Evolutionary conservation across 2,888 invertebrate genomes (phyloP).

Genomic region (Molorchus minor): DNA sequence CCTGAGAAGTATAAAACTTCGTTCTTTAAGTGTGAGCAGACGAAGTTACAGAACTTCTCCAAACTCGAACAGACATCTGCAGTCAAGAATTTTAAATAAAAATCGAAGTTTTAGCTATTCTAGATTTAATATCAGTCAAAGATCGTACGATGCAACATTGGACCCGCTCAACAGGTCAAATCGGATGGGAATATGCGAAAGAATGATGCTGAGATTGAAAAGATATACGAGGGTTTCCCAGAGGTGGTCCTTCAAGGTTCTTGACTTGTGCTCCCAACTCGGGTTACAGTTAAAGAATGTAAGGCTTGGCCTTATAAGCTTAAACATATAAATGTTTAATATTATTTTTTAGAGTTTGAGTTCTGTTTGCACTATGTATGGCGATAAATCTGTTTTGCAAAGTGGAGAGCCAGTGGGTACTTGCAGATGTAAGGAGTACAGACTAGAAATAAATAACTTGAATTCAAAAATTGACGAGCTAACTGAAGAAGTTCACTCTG

Average conservation of each 20-base stretch:
- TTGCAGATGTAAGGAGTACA: slow-evolving; percentile 45
- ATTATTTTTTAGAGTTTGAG: slow-evolving; percentile 39
- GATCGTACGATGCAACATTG: slow-evolving; percentile 26
- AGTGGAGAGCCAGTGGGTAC: slow-evolving; percentile 4
- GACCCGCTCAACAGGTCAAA: slow-evolving; percentile 4
- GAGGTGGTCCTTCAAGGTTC: slow-evolving; percentile 47
- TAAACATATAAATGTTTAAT: not conserved
- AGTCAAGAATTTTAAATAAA: slow-evolving; percentile 31
- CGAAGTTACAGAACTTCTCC: slow-evolving; percentile 34
- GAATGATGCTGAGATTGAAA: slow-evolving; percentile 46
- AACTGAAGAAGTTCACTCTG: slow-evolving; percentile 40
- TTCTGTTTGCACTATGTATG: slow-evolving; percentile 36
- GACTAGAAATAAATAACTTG: slow-evolving; percentile 40
- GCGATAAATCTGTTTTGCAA: slow-evolving; percentile 30
- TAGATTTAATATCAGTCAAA: slow-evolving; percentile 28
- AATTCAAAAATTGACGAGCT: slow-evolving; percentile 40
- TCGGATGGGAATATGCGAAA: slow-evolving; percentile 33
- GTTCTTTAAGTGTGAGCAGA: slow-evolving; percentile 27
- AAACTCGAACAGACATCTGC: slow-evolving; percentile 26
- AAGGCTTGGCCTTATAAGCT: slow-evolving; percentile 29
- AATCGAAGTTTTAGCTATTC: slow-evolving; percentile 31
- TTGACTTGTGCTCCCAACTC: slow-evolving; percentile 49
- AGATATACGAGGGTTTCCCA: slow-evolving; percentile 47
- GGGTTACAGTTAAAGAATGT: slow-evolving; percentile 53
- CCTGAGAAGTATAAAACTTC: slow-evolving; percentile 28